phyloP scores from a whole-genome alignment of 2,113 vertebrate species.

The Passer montanus region DNA sequence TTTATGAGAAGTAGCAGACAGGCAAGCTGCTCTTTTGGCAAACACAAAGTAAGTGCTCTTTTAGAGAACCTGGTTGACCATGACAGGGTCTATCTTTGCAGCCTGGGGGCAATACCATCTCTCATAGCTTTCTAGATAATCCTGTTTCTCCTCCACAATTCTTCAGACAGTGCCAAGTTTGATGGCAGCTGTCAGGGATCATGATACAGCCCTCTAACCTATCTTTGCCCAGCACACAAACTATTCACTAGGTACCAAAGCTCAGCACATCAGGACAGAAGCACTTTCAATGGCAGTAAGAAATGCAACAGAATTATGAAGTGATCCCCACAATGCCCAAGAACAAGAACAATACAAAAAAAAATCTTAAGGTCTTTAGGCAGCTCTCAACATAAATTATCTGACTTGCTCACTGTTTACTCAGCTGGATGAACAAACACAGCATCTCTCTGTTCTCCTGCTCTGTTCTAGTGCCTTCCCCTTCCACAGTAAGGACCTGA shows the following conservation, averaged over 20 bases:
- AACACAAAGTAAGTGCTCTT: background rate
- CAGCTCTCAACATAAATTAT: background rate
- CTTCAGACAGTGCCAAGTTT: background rate
- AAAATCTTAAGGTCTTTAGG: background rate
- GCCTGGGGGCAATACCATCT: background rate
- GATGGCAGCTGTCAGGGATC: background rate
- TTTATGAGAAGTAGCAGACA: background rate
- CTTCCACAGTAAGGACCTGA: background rate
- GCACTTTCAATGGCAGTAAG: background rate
- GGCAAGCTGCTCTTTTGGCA: background rate
- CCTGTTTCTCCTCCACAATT: background rate
- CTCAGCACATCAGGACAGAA: background rate
- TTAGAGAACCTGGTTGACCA: background rate
- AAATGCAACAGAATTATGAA: background rate
- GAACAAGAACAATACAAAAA: background rate
- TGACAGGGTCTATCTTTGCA: background rate
- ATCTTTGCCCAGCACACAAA: background rate
- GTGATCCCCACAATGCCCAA: background rate
- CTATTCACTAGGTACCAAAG: background rate
- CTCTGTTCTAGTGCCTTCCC: background rate
- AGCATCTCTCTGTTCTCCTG: background rate
- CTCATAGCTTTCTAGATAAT: background rate
- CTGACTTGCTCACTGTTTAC: background rate
- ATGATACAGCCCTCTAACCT: background rate
- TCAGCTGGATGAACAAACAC: background rate